Base-by-base conservation (phyloP, 2,113 vertebrate species). In the Eubucco bourcierii region DNA sequence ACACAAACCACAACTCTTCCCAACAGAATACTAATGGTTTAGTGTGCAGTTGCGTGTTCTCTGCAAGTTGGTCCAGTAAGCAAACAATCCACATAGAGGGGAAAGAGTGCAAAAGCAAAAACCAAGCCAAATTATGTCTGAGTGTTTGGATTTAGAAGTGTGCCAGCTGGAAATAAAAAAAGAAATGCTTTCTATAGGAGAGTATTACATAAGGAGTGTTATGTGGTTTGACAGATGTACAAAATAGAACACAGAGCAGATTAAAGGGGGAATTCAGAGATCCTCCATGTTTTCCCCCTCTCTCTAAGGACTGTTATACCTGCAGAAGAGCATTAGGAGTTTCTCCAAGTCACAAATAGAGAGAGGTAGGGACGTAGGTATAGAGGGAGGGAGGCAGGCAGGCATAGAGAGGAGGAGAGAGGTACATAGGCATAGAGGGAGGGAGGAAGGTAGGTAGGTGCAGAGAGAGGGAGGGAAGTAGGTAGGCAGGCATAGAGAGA, bases 1-100 rank as follows among this genome's bases (percentile, higher is more conserved):
- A 96, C 87, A 97, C 71, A 96, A 97, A 96, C 91, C 90, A 95
- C 92, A 97, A 96, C 94, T 95, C 88, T 90, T 97, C 94, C 88
- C 94, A 68, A 64, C 78, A 79, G 97, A 97, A 97, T 97, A 96
- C 94, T 97, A 97, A 97, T 97, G 92, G 80, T 92, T 97, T 95
- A 79, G 82, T 88, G 73, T 96, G 86, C 77, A 93, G 84, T 95
- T 95, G 90, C 66, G 87, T 94, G 97, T 96, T 94, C 91, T 84
- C 71, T 68, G 82, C 64, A 84, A 95, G 93, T 96, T 86, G 91
- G 72, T 77, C 63, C 95, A 90, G 73, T 91, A 91, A 68, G 96
- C 82, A 80, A 96, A 73, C 50, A 90, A 67, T 78, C 58, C 17
- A 47, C 55, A 65, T 52, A 80, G 75, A 92, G 89, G 55, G 31